phyloP scores from a whole-genome alignment of 2,888 invertebrate species.

The Apomyelois bistriatella region DNA sequence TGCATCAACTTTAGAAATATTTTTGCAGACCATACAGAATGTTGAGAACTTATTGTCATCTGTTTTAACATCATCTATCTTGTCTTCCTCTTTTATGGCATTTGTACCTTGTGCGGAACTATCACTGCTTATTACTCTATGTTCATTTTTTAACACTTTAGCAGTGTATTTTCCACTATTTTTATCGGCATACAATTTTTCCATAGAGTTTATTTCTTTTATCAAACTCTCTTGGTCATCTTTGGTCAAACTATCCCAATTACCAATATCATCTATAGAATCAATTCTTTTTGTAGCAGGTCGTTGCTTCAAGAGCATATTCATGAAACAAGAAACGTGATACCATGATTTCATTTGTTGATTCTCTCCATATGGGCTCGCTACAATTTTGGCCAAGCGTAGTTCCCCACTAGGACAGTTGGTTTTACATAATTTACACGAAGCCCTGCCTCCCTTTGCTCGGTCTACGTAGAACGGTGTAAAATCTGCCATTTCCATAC shows the following conservation, averaged over 20 bases:
- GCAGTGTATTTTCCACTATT: conserved; percentile 69
- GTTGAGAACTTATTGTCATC: conserved; percentile 87
- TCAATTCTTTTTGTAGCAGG: conserved; percentile 91
- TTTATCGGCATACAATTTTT: conserved; percentile 74
- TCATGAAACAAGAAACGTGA: conserved; percentile 89
- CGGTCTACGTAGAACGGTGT: conserved; percentile 85
- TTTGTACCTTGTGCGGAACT: conserved; percentile 17
- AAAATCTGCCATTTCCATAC: conserved; percentile 35
- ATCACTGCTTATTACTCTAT: conserved; percentile 21
- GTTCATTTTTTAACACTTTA: conserved; percentile 59
- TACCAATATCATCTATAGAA: conserved; percentile 87
- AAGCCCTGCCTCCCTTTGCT: conserved; percentile 89
- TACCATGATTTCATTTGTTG: conserved; percentile 91
- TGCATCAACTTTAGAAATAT: conserved; percentile 87
- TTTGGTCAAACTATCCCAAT: conserved; percentile 83
- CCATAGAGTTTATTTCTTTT: conserved; percentile 82
- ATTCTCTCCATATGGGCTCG: conserved; percentile 87
- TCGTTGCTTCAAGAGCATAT: conserved; percentile 87
- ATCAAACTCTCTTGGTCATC: conserved; percentile 84
- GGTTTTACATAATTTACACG: conserved; percentile 92
- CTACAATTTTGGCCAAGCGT: conserved; percentile 87
- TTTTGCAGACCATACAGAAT: conserved; percentile 88
- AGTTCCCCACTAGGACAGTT: conserved; percentile 86
- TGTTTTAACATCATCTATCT: conserved; percentile 24
- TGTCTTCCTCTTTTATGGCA: conserved; percentile 18